phyloP scores from a whole-genome alignment of 2,113 vertebrate genomes.

The Oncorhynchus kisutch region DNA sequence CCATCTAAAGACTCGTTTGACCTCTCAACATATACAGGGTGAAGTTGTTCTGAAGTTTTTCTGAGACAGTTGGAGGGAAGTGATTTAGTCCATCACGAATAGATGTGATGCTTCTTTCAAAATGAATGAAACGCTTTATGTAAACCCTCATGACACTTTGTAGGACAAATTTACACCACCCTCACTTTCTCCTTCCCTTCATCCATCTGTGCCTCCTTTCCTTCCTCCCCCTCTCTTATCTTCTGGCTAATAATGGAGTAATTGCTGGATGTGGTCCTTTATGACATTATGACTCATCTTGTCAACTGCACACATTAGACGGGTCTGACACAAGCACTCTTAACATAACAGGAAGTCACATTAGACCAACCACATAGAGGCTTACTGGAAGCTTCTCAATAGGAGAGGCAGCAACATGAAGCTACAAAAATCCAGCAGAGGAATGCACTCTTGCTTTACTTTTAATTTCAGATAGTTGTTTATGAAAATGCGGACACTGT shows the following conservation, averaged over 20 bases:
- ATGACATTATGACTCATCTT: conserved; percentile 27
- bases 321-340: conserved; percentile 8
- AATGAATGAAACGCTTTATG: conserved; percentile 12
- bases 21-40: not conserved
- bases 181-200: not conserved
- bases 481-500: too few species aligned
- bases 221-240: not conserved
- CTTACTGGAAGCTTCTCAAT: not conserved
- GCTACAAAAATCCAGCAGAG: not conserved
- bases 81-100: conserved; percentile 19
- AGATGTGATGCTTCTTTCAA: conserved; percentile 6
- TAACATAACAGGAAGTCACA: not conserved
- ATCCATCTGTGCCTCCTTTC: not conserved
- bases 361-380: not conserved
- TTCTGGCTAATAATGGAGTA: conserved; percentile 26
- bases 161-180: not conserved
- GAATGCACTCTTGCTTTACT: not conserved
- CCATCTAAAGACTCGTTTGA: not conserved
- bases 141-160: not conserved
- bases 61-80: not conserved
- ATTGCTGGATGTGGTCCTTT: conserved; percentile 39
- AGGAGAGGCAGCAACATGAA: not conserved
- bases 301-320: conserved; percentile 18
- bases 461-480: too few species aligned
- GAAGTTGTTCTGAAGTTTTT: not conserved